Evolutionary conservation across 2,113 vertebrate genomes (phyloP), one percentile per base, ranked within the genome.

Genomic region (Odontesthes bonariensis): DNA sequence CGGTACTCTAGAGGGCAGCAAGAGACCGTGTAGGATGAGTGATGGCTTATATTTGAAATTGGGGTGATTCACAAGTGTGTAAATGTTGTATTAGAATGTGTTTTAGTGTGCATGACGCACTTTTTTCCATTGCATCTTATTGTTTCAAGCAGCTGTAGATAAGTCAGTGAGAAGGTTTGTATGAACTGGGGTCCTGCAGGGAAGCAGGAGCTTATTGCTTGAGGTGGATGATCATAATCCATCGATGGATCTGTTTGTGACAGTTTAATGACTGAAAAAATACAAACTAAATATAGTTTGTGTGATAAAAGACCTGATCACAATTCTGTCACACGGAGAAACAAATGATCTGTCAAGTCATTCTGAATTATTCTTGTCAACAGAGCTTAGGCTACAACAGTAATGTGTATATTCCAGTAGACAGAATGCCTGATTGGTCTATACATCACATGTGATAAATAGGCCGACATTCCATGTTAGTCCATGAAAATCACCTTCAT

Each of bases 1-100:
- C 8, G 53, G 70, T 75, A 91, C 96, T 96, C 95, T 89, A 97
- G 96, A 94, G 95, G 96, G 96, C 96, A 97, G 95, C 95, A 93
- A 90, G 92, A 96, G 95, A 96, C 95, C 86, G 82, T 79, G 47
- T 14, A 85, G 76, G 38, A 58, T 63, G 66, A 72, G 22, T 58
- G 22, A 47, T 13, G 4, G 20, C 22, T 69, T 6, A 53, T 64
- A 54, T 81, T 73, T 63, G 22, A 3, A 72, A 1, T 44, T 35
- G 32, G 55, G 16, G 17, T 61, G 47, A 31, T 14, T 20, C 51
- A 11, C 11, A n/a, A 13, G 49, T 40, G 31, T 54, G 9, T 35
- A 5, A 35, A 19, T 44, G 19, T 33, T 14, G 31, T 16, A 5
- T 52, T 40, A 33, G 19, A 5, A 4, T 38, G 42, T 19, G 22